Evolutionary conservation across 30 jellyfish, hydroid and myxozoan species (phyloP), one percentile per base, ranked within the genome.

Genomic region (Hydractinia echinata): DNA sequence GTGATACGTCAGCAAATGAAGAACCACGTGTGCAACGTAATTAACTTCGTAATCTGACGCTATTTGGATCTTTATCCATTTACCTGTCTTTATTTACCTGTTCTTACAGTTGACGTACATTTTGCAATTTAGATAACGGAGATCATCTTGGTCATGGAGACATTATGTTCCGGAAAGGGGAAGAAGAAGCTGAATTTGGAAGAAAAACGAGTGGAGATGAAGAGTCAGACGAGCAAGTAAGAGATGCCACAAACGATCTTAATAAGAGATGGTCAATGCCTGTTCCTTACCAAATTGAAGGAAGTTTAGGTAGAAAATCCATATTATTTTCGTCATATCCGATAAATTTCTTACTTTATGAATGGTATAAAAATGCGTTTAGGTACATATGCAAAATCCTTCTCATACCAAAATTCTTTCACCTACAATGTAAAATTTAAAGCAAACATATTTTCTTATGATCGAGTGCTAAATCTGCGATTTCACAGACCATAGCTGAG

Each of bases 281-380:
- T n/a, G n/a, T n/a, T 10, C 73, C 73, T 62, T 62, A 62, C 73
- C 8, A 5, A 5, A 62, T 62, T 10, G 73, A 62, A 62, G 10
- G 10, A 5, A 62, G 73, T 62, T 64, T 62, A 62, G 73, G 73
- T 62, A 9, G 68, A n/a, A n/a, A n/a, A n/a, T n/a, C 68, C n/a
- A 9, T 56, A 56, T 9, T 9, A 56, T 9, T 56, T 56, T 9
- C 68, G 10, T 56, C n/a, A 56, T 9, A 56, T 56, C 68, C n/a
- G 10, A n/a, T 56, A 10, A 56, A 9, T 56, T n/a, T 56, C 10
- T 56, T 56, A n/a, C n/a, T 56, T 9, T 56, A 10, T n/a, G n/a
- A 9, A 56, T 56, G n/a, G n/a, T 10, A 56, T 56, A 56, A 56
- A n/a, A 56, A 10, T 9, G 68, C 13, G 68, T n/a, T 56, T n/a